Evolutionary conservation across 2,113 vertebrate genomes (phyloP), one percentile per base, ranked within the genome.

Genomic region (Tonatia bakeri): DNA sequence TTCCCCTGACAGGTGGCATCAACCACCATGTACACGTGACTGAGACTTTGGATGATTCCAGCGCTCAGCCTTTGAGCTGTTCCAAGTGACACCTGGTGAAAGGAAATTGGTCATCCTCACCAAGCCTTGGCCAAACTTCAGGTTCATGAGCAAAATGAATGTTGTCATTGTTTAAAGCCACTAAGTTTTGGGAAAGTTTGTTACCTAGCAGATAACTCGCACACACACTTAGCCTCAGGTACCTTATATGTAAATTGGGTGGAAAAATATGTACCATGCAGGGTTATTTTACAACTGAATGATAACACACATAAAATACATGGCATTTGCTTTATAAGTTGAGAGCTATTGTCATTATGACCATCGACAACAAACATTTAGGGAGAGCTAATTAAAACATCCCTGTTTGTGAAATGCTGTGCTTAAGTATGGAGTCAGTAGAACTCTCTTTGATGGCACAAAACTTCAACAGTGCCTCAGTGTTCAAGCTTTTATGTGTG

Each of bases 401-500:
- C 1, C 8, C n/a, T 59, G 13, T 82, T 67, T 61, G 3, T 80
- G 45, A 95, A 69, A 77, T 12, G 4, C 20, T 87, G 10, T 56
- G 45, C 17, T 67, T 70, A 61, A 33, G 79, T 65, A 22, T 92
- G 90, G 52, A 43, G 31, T 59, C 50, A 20, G 33, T 10, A 52
- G 73, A 36, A 17, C 33, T 31, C 54, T 96, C 81, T 92, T 59
- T 82, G 73, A 84, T 26, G 85, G 50, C 87, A 94, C 91, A 96
- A 94, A 95, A 24, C 90, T 70, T 94, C 81, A 93, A 70, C 67
- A 79, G 84, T 72, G 95, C 75, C 52, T 98, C 77, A 36, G 20
- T 0, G 7, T 89, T 91, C 67, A 81, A 85, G 13, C 56, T 80
- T 90, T 82, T 94, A 33, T 97, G 93, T 96, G 69, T 61, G 59